phyloP scores from a whole-genome alignment of 2,797 vertebrate genomes.

The Sebastes aleutianus region DNA sequence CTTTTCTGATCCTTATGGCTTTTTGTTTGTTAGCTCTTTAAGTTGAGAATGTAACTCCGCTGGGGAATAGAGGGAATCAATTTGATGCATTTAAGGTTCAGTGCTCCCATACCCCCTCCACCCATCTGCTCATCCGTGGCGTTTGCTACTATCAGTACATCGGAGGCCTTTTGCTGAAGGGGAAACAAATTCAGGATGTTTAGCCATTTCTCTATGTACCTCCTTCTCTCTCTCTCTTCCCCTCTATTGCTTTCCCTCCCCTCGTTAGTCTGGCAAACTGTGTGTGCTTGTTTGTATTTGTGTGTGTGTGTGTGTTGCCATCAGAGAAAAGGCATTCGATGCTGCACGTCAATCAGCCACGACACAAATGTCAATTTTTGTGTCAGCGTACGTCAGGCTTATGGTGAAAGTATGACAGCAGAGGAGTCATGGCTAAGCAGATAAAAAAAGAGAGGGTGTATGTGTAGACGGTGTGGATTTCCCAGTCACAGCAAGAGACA shows the following conservation, averaged over 20 bases:
- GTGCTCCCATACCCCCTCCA: constrained; percentile 1
- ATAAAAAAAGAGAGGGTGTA: constrained; percentile 2
- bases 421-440: constrained; percentile 26
- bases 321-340: constrained; percentile 26
- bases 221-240: not conserved
- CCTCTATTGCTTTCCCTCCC: not conserved
- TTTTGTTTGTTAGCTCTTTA: constrained; percentile 20
- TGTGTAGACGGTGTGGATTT: constrained; percentile 12
- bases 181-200: constrained; percentile 29
- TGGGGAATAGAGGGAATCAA: constrained; percentile 33
- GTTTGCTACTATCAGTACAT: constrained; percentile 32
- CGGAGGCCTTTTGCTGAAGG: constrained; percentile 18
- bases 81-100: constrained; percentile 50
- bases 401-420: constrained; percentile 49
- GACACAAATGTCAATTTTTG: constrained; percentile 60
- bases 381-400: constrained; percentile 14
- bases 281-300: not conserved
- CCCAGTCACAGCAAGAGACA: constrained; percentile 15
- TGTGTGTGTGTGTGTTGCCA: not conserved
- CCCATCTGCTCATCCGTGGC: constrained; percentile 19
- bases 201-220: not conserved
- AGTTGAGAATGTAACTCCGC: constrained; percentile 12
- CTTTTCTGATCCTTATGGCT: not conserved
- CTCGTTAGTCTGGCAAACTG: constrained; percentile 22
- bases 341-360: constrained; percentile 52